phyloP scores from a whole-genome alignment of 2,797 vertebrate genomes.

The Rhinatrema bivittatum region DNA sequence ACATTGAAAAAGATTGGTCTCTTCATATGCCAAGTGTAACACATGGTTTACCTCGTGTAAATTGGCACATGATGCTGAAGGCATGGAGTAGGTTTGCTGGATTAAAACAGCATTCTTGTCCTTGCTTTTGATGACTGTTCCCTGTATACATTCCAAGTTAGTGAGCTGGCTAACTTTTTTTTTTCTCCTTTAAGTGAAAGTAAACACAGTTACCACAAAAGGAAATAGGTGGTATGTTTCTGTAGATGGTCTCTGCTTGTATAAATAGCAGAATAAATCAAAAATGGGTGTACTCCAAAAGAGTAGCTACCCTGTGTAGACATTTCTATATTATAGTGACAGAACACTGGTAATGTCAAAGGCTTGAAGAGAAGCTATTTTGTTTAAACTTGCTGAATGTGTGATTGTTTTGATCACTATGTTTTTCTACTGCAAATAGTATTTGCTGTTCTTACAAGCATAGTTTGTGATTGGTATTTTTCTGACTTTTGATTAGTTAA shows the following conservation, averaged over 20 bases:
- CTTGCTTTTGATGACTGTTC: no score
- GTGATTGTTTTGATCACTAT: slow-evolving; percentile 35
- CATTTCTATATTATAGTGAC: slow-evolving; percentile 25
- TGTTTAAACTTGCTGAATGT: slow-evolving; percentile 26
- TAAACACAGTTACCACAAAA: slow-evolving; percentile 19
- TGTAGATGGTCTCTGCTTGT: slow-evolving; percentile 21
- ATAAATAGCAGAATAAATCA: no score
- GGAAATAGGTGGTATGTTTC: slow-evolving; percentile 33
- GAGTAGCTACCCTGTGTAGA: slow-evolving; percentile 23
- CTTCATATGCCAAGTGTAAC: no score
- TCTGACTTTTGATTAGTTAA: slow-evolving; percentile 32
- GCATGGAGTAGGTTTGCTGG: no score
- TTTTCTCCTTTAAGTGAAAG: slow-evolving; percentile 25
- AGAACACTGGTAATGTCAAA: slow-evolving; percentile 20
- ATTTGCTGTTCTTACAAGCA: slow-evolving; percentile 24
- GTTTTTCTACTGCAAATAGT: slow-evolving; percentile 26
- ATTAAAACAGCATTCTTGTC: no score
- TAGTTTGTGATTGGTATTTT: slow-evolving; percentile 37
- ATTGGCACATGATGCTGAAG: no score
- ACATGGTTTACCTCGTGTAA: no score
- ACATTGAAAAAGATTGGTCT: no score
- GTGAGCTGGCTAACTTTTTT: slow-evolving; percentile 39
- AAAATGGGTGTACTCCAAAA: slow-evolving; percentile 37
- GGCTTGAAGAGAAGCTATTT: slow-evolving; percentile 16
- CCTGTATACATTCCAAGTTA: no score